phyloP scores from a whole-genome alignment of 2,113 vertebrate genomes.

The Zosterops borbonicus region DNA sequence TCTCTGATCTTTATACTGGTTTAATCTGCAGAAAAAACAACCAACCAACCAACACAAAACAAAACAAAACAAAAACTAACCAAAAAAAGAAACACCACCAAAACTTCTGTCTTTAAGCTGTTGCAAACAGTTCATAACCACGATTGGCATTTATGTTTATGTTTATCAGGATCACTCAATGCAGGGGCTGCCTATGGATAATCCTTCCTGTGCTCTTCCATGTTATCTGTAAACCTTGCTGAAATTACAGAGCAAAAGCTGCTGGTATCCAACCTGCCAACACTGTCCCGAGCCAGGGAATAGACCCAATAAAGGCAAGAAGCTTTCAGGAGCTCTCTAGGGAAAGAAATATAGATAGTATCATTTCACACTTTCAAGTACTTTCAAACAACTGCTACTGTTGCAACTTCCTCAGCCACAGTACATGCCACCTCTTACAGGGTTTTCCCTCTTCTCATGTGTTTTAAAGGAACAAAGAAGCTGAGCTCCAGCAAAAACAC shows the following conservation, averaged over 20 bases:
- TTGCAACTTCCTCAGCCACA: not conserved
- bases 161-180: not conserved
- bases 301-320: rapidly evolving
- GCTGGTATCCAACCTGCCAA: not conserved
- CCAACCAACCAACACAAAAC: too few relatives aligned
- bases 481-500: not conserved
- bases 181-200: rapidly evolving
- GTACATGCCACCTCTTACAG: rapidly evolving
- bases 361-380: not conserved
- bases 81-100: not conserved
- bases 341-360: not conserved
- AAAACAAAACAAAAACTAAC: not conserved
- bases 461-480: not conserved
- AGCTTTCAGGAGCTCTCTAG: not conserved
- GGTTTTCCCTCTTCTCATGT: rapidly evolving
- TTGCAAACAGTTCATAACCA: not conserved
- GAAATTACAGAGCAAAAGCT: not conserved
- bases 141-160: not conserved
- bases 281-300: not conserved
- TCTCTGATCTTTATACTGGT: not conserved
- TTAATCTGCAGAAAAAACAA: not conserved
- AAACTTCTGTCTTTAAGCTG: not conserved
- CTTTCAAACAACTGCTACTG: not conserved
- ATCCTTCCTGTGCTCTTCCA: not conserved
- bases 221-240: not conserved